Percentiles rank a stretch among this genome's conserved stretches.
phyloP scores from a whole-genome alignment of 2,888 invertebrate genomes.

The Lamellibrachia satsuma region DNA sequence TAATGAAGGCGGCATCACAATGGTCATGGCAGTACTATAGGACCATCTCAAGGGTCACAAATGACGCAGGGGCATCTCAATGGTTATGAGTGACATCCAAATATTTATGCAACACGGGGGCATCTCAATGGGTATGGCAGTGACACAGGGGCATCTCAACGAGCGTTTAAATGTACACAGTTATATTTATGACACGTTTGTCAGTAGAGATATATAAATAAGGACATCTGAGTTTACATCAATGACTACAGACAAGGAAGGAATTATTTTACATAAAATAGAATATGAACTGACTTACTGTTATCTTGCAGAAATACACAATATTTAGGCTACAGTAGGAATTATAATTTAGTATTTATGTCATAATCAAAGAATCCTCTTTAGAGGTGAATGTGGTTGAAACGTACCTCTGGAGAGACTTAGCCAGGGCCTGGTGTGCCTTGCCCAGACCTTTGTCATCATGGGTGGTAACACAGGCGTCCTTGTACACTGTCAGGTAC shows the following conservation, averaged over 20 bases:
- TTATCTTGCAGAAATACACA: too few relatives aligned
- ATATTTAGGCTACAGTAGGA: neutral
- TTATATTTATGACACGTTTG: too few relatives aligned
- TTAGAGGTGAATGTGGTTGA: neutral
- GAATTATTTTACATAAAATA: too few relatives aligned
- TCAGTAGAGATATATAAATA: too few relatives aligned
- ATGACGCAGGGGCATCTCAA: neutral
- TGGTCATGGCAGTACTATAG: too few relatives aligned
- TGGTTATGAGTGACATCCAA: too few relatives aligned
- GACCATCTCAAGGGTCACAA: too few relatives aligned
- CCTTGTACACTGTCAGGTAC: constrained; percentile 60
- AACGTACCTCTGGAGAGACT: constrained; percentile 58
- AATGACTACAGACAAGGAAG: too few relatives aligned
- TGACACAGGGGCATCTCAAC: neutral
- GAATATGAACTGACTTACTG: too few relatives aligned
- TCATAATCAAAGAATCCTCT: neutral
- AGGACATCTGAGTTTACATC: too few relatives aligned
- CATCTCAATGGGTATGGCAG: neutral
- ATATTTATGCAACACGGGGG: neutral
- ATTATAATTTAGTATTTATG: neutral
- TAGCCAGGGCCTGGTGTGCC: constrained; percentile 64
- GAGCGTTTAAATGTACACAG: neutral
- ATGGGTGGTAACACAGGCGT: constrained; percentile 51
- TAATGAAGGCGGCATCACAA: neutral
- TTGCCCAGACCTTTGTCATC: constrained; percentile 60